phyloP scores from a whole-genome alignment of 2,888 invertebrate genomes.

The Orchestes rusci region DNA sequence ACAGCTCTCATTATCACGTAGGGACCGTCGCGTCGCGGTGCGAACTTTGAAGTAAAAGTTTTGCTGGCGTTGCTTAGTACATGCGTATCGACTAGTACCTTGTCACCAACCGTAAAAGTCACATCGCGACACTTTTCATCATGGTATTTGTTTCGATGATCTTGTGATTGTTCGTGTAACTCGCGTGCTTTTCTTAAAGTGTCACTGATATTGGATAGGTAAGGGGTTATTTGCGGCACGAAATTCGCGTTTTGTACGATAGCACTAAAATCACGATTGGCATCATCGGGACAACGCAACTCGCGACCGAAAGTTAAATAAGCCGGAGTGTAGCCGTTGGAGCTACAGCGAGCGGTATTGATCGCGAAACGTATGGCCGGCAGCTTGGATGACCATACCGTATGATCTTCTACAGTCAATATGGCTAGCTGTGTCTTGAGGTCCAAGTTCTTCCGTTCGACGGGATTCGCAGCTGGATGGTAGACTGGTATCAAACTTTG shows the following conservation, averaged over 20 bases:
- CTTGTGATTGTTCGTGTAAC: no score
- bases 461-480: constrained; percentile 26
- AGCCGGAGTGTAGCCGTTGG: constrained; percentile 12
- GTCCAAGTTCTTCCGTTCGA: constrained; percentile 30
- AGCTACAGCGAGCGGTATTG: constrained; percentile 30
- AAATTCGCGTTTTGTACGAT: no score
- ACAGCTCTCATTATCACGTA: constrained; percentile 5
- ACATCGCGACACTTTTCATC: no score
- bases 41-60: constrained; percentile 5
- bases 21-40: constrained; percentile 9
- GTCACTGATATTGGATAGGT: no score
- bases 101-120: no score
- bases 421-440: constrained; percentile 34
- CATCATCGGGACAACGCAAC: not conserved
- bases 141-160: no score
- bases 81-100: not conserved
- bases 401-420: constrained; percentile 30
- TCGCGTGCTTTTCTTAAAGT: no score
- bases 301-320: no score
- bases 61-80: not conserved
- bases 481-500: constrained; percentile 31
- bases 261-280: not conserved
- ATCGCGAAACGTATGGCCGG: constrained; percentile 36
- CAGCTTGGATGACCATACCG: constrained; percentile 27
- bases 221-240: no score